These are phyloP conservation scores for Bombylius discolor DNA, from an alignment of 2,888 invertebrate species.

Conservation along the genomic window DNA sequence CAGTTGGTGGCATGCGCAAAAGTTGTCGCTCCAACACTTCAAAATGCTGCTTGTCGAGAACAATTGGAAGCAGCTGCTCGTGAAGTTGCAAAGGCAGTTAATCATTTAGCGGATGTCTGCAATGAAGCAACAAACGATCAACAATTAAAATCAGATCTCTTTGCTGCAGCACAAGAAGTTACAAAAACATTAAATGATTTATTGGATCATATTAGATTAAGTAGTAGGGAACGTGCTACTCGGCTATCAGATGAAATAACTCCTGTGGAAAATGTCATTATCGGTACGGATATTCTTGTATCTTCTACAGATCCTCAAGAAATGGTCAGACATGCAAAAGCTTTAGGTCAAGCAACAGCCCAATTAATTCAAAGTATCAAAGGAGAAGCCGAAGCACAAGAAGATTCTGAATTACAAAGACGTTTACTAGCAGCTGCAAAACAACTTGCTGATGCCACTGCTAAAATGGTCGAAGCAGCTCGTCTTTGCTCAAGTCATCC, in stretches of 20 bases:
- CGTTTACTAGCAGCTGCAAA: conserved; percentile 89
- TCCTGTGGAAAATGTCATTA: conserved; percentile 78
- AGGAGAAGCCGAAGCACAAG: conserved; percentile 81
- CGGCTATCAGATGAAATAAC: conserved; percentile 60
- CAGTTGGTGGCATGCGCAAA: conserved; percentile 96
- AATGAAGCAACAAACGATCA: conserved; percentile 57
- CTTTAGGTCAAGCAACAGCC: conserved; percentile 87
- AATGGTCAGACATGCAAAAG: conserved; percentile 86
- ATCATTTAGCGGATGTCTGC: conserved; percentile 72
- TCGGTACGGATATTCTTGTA: conserved; percentile 77
- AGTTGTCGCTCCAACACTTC: conserved; percentile 75
- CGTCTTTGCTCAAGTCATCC: conserved; percentile 80
- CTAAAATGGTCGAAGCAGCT: conserved; percentile 92
- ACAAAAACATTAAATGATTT: conserved; percentile 79
- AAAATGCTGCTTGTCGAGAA: conserved; percentile 71
- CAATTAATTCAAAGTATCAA: conserved; percentile 90
- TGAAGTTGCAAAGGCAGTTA: conserved; percentile 85
- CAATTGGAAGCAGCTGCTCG: conserved; percentile 86
- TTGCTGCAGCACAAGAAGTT: conserved; percentile 76
- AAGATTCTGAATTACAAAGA: conserved; percentile 78
- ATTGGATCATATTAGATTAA: conserved; percentile 73
- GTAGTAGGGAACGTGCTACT: conserved; percentile 49
- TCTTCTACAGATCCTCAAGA: conserved; percentile 79
- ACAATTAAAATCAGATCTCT: conserved; percentile 57
- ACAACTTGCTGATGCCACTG: conserved; percentile 88